These are phyloP conservation scores for Nematostella vectensis DNA, from an alignment of 92 coral and sea anemone genomes.

Conservation along the genomic window DNA sequence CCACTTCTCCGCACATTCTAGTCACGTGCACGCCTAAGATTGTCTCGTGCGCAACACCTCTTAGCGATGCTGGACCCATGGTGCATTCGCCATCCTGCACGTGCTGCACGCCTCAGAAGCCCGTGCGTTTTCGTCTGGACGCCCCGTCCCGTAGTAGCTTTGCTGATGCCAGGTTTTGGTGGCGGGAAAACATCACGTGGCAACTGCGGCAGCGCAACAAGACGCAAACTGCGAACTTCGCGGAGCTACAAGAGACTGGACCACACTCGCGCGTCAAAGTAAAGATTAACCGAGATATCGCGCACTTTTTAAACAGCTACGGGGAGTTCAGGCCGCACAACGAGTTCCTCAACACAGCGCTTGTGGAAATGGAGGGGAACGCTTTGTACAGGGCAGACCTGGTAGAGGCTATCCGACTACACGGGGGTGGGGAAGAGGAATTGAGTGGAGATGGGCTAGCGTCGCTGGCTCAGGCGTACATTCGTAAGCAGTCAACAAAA, in stretches of 20 bases:
- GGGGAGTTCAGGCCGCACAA: conserved; percentile 49
- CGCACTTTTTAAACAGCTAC: conserved; percentile 61
- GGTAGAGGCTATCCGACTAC: conserved; percentile 53
- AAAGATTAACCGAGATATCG: conserved; percentile 53
- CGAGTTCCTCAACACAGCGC: conserved; percentile 18
- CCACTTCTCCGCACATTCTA: conserved; percentile 3
- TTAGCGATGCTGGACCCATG: neutral
- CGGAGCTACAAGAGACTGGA: conserved; percentile 43
- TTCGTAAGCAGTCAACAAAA: conserved; percentile 24
- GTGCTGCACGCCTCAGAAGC: conserved; percentile 23
- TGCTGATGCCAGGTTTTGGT: conserved; percentile 47
- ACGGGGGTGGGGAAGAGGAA: conserved; percentile 23
- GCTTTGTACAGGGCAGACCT: conserved; percentile 43
- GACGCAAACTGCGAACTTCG: conserved; percentile 54
- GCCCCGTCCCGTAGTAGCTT: conserved; percentile 19
- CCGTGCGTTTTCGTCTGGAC: conserved; percentile 25
- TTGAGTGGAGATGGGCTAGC: conserved; percentile 48
- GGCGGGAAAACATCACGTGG: conserved; percentile 72
- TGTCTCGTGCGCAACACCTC: conserved; percentile 10
- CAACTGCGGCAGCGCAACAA: conserved; percentile 60
- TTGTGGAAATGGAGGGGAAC: conserved; percentile 31
- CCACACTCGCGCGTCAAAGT: conserved; percentile 28
- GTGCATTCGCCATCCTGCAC: conserved; percentile 7
- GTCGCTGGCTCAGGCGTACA: conserved; percentile 51
- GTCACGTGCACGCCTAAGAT: conserved; percentile 30